Base-by-base conservation (phyloP, 2,797 vertebrate species). In the Danio jaintianensis region DNA sequence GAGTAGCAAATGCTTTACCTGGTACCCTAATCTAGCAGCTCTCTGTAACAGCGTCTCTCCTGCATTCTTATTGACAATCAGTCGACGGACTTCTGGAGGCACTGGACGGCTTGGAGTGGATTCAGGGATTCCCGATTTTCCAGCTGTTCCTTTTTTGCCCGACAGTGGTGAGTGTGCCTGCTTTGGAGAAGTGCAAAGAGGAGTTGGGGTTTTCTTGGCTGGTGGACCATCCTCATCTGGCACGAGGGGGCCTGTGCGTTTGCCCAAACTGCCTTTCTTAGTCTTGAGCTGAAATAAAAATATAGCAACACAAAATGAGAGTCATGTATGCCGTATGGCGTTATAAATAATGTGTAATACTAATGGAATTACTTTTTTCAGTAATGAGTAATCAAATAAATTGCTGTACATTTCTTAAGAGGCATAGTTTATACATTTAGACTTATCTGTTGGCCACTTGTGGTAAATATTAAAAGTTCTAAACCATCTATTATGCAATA, bases 1-100 rank as follows among this genome's bases (percentile, higher is more conserved):
- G 20, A 6, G 40, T 16, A 59, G 15, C 16, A 16, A 73, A 40
- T 62, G 38, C 20, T 70, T 11, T 91, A 98, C 98, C 95, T 98
- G 97, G 88, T 99, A 99, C 78, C 97, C 98, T 61, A 99, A 91
- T 56, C 98, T 94, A 10, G 97, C 97, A 0, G 97, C 98, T 58
- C 97, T 94, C 81, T 99, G 98, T 82, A 99, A 92, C 69, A 99
- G 89, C 0, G 98, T 99, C 92, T 99, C 98, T 2, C 98, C 98
- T 0, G 97, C 97, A 0, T 99, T 99, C 88, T 99, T 99, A 91
- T 99, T 99, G 74, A 99, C 98, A 0, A 99, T 99, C 86, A 99
- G 93, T 59, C 97, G 93, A 10, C 98, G 96, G 11, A 97, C 98
- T 83, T 98, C 97, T 0, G 97, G 96, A 53, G 97, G 98, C 81